Conservation (phyloP, 2,113 vertebrate genomes). For the Nothoprocta pentlandii region DNA sequence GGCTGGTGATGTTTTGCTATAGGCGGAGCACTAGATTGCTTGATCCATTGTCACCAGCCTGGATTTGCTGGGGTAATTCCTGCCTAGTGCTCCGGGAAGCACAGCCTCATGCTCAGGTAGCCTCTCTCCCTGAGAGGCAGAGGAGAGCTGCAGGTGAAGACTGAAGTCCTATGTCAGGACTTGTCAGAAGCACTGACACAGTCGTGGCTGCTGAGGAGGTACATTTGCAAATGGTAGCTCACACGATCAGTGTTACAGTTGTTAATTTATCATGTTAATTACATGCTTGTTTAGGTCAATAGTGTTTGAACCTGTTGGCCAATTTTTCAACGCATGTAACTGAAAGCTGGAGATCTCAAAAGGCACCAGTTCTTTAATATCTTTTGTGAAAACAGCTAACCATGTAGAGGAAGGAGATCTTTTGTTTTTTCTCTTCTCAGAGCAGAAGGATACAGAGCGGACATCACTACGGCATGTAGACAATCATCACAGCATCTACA, state of each 20-base stretch:
- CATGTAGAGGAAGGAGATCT: background rate
- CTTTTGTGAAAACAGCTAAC: background rate
- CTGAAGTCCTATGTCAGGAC: background rate
- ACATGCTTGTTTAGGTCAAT: background rate
- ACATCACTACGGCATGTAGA: background rate
- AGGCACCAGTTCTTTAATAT: background rate
- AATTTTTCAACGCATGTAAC: background rate
- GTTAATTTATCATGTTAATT: background rate
- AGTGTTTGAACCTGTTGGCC: background rate
- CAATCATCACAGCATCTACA: background rate
- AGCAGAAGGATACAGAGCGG: background rate
- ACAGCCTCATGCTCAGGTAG: rapidly evolving
- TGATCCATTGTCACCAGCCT: background rate
- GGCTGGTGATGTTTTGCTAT: background rate
- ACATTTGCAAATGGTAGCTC: background rate
- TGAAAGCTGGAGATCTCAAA: background rate
- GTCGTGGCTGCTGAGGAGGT: rapidly evolving
- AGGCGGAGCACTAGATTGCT: background rate
- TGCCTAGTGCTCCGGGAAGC: background rate
- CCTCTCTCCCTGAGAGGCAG: background rate
- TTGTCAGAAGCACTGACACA: background rate
- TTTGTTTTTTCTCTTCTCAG: background rate
- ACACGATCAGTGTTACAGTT: background rate
- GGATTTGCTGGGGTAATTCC: background rate
- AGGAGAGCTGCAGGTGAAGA: background rate